A percentile compares a stretch with the other conserved stretches of the same genome.
These are phyloP conservation scores for Oophaga sylvatica DNA, from an alignment of 2,797 vertebrate genomes.

Conservation along the genomic window DNA sequence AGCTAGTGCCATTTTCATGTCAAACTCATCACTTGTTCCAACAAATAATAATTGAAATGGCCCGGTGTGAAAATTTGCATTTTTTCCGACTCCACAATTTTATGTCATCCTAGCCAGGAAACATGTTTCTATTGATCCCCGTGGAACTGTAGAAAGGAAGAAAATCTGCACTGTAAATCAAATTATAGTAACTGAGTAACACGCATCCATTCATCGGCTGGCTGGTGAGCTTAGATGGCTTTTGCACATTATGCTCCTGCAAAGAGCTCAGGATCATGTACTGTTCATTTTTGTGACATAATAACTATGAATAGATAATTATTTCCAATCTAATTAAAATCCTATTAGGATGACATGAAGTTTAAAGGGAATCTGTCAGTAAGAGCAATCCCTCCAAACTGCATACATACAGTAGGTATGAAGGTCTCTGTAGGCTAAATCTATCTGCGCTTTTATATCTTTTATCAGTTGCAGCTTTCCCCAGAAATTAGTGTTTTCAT, in stretches of 20 bases:
- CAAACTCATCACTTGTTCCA: slow-evolving; percentile 26
- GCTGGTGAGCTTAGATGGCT: not conserved
- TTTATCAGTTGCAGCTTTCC: no score
- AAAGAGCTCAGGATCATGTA: not conserved
- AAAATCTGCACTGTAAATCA: not conserved
- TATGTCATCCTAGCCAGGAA: slow-evolving; percentile 27
- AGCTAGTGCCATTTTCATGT: slow-evolving; percentile 34
- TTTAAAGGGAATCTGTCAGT: no score
- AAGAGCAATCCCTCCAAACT: no score
- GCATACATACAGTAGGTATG: no score
- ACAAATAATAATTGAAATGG: slow-evolving; percentile 18
- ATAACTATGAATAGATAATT: not conserved
- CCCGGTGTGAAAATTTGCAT: slow-evolving; percentile 10
- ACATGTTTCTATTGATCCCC: slow-evolving; percentile 30
- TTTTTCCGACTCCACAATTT: slow-evolving; percentile 1
- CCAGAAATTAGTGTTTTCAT: no score
- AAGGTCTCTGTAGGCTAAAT: no score
- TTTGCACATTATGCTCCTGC: not conserved
- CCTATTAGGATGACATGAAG: no score
- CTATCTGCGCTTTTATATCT: no score
- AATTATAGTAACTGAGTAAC: not conserved
- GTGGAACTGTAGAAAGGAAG: slow-evolving; percentile 4
- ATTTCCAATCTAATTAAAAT: no score
- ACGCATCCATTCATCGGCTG: not conserved
- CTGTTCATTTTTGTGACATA: not conserved